A percentile compares a stretch with the other conserved stretches of the same genome.
Evolutionary conservation across 2,113 vertebrate genomes (phyloP).

Genomic region (Scalopus aquaticus): DNA sequence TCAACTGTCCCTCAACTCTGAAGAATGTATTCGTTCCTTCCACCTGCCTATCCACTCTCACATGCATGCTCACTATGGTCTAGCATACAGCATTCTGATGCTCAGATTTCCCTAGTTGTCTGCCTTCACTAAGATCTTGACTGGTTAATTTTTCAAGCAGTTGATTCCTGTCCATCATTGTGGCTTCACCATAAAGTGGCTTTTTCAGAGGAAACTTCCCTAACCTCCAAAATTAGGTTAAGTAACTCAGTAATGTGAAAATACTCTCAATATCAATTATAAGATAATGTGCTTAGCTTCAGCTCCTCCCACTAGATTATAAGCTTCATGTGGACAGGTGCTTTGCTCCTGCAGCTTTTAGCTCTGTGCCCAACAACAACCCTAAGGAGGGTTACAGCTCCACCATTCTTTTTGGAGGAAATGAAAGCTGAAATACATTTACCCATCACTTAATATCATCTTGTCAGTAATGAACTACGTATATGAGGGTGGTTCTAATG

Average conservation of each 20-base stretch:
- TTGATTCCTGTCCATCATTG: background rate
- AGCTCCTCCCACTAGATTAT: background rate
- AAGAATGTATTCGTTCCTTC: background rate
- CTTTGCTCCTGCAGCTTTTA: background rate
- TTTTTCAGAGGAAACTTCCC: background rate
- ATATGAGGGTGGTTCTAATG: background rate
- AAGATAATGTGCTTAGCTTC: background rate
- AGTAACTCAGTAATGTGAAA: background rate
- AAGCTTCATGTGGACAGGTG: background rate
- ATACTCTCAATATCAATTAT: background rate
- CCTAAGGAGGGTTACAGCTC: background rate
- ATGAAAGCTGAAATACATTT: background rate
- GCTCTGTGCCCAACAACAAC: background rate
- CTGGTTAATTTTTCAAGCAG: background rate
- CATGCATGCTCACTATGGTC: background rate
- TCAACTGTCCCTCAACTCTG: too few relatives aligned
- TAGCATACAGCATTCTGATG: background rate
- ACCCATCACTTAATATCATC: background rate
- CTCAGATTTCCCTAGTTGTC: background rate
- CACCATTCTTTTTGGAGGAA: background rate
- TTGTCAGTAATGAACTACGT: too few relatives aligned
- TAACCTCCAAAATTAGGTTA: background rate
- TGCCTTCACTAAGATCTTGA: background rate
- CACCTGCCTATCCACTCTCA: background rate
- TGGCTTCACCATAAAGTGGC: background rate